Evolutionary conservation across 2,797 vertebrate genomes (phyloP).

Genomic region (Yasuhikotakia modesta): DNA sequence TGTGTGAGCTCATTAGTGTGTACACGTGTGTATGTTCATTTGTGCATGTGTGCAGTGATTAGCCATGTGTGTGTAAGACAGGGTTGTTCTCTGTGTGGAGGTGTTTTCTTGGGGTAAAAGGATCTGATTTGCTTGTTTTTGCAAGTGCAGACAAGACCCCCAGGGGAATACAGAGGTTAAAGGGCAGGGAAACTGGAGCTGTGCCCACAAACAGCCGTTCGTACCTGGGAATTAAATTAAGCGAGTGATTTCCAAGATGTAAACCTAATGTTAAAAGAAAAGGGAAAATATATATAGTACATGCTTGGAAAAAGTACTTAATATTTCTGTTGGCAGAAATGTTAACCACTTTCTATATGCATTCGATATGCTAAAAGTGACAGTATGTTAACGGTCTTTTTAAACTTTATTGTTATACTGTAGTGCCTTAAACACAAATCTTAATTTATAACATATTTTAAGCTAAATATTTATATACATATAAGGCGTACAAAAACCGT

Average conservation of each 20-base stretch:
- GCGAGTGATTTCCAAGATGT: constrained; percentile 46
- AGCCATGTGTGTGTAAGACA: constrained; percentile 49
- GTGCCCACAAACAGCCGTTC: constrained; percentile 58
- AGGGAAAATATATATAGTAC: too few species aligned
- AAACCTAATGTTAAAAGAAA: constrained; percentile 4
- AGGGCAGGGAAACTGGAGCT: constrained; percentile 71
- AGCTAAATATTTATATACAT: not conserved
- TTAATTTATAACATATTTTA: not conserved
- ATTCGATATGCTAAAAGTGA: too few species aligned
- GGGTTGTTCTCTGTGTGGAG: constrained; percentile 51
- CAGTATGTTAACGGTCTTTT: too few species aligned
- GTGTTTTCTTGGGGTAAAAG: constrained; percentile 69
- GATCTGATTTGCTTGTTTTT: constrained; percentile 75
- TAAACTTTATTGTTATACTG: not conserved
- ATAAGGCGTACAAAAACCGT: not conserved
- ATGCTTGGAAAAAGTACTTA: not conserved
- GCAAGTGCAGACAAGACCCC: constrained; percentile 69
- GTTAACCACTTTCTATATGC: not conserved
- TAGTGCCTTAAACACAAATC: not conserved
- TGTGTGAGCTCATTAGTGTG: constrained; percentile 13
- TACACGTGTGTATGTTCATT: constrained; percentile 55
- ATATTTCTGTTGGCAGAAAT: not conserved
- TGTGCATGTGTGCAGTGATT: constrained; percentile 19
- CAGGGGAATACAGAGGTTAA: constrained; percentile 57
- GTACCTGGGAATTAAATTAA: constrained; percentile 69